Evolutionary conservation across 2,888 invertebrate genomes (phyloP), one percentile per base, ranked within the genome.

Genomic region (Pherbina coryleti): DNA sequence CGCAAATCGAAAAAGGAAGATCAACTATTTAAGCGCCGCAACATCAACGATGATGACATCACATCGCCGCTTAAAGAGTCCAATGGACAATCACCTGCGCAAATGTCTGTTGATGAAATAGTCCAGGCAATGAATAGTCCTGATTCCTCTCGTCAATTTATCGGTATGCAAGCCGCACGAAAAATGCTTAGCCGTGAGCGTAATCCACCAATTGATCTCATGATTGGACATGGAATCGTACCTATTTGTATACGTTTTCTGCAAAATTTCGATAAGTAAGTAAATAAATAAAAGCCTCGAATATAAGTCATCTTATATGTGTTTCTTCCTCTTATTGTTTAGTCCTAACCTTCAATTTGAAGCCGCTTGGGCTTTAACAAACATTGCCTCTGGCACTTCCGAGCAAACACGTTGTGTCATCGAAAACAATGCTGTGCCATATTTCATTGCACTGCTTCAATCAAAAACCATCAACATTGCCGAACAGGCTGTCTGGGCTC

Each of bases 361-460:
- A 90, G 95, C 98, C 0, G 95, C 98, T 0, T 99, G 99, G 99
- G 98, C 98, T 0, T 90, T 99, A 76, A 99, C 99, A 34, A 99
- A 99, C 87, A 96, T 99, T 75, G 98, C 99, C 0, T 98, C 98
- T 0, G 99, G 99, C 9, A 96, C 96, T 0, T 93, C 95, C 0
- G 94, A 95, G 0, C 98, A 99, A 88, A 99, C 99, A 0, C 92
- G 94, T 83, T 93, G 94, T 22, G 97, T 98, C 0, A 94, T 98
- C 3, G 91, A 92, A 87, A 93, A 94, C 53, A 95, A 96, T n/a
- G 98, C 97, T 0, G 92, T 99, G 28, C 95, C 95, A 0, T 93
- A 94, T 78, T 92, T 99, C 73, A 93, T 97, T 28, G 87, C 91
- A 0, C 91, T 99, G 17, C 90, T 98, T 0, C 89, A 91, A 8